These are phyloP conservation scores for Ciconia maguari DNA, from an alignment of 2,113 vertebrate genomes.

Conservation along the genomic window DNA sequence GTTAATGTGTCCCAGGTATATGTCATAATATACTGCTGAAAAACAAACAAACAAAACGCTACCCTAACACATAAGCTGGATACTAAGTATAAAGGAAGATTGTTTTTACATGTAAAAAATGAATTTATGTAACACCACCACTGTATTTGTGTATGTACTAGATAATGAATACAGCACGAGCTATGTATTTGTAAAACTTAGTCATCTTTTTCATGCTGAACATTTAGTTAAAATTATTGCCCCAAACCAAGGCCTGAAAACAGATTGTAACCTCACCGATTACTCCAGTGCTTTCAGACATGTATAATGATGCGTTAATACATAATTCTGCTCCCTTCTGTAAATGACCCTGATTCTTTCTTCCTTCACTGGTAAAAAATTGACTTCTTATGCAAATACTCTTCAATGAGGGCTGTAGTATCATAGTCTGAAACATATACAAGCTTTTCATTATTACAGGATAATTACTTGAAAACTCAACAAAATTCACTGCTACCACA, in stretches of 20 bases:
- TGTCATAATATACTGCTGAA: neutral
- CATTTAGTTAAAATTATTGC: neutral
- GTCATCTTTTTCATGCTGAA: neutral
- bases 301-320: neutral
- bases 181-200: neutral
- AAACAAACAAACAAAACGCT: neutral
- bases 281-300: neutral
- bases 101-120: neutral
- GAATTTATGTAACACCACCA: neutral
- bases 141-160: neutral
- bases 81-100: neutral
- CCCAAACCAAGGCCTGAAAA: neutral
- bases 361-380: conserved; percentile 20
- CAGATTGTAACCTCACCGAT: neutral
- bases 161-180: neutral
- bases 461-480: conserved; percentile 30
- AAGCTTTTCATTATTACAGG: conserved; percentile 7
- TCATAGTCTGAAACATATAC: neutral
- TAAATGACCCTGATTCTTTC: conserved; percentile 18
- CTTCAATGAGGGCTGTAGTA: neutral
- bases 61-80: neutral
- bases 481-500: neutral
- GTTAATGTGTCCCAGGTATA: conserved; percentile 18
- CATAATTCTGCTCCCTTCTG: neutral
- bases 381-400: conserved; percentile 25